Conservation (phyloP, 2,797 vertebrate species). For the Enteromius mattozi region DNA sequence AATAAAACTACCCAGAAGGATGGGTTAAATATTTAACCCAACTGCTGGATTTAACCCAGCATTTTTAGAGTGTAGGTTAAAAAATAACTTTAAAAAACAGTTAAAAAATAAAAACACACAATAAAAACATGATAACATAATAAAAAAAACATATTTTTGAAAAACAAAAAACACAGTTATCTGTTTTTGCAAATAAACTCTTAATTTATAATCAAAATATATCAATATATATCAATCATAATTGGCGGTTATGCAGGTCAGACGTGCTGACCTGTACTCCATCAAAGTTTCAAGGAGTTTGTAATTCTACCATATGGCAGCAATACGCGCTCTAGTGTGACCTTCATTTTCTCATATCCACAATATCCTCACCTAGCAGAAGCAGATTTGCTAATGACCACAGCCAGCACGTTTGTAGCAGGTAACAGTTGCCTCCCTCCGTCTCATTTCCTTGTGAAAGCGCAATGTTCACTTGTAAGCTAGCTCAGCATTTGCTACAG, state of each 20-base stretch:
- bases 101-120: too few species aligned
- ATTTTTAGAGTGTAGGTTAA: too few species aligned
- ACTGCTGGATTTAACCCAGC: too few species aligned
- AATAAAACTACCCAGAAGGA: too few species aligned
- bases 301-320: background rate
- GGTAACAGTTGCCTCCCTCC: slow-evolving; percentile 23
- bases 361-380: background rate
- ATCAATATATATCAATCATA: background rate
- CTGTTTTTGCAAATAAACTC: too few species aligned
- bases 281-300: slow-evolving; percentile 23
- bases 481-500: slow-evolving; percentile 57
- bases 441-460: slow-evolving; percentile 41
- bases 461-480: slow-evolving; percentile 38
- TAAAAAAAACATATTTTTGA: too few species aligned
- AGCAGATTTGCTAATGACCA: slow-evolving; percentile 27
- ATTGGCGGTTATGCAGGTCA: background rate
- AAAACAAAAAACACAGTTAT: too few species aligned
- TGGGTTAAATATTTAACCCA: too few species aligned
- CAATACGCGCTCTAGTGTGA: slow-evolving; percentile 5
- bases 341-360: slow-evolving; percentile 21
- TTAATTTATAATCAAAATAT: background rate
- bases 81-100: too few species aligned
- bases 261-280: background rate
- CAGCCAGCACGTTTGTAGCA: slow-evolving; percentile 15
- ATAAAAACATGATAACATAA: too few species aligned